A percentile compares a stretch with the other conserved stretches of the same genome.
These are phyloP conservation scores for Nomada fabriciana DNA, from an alignment of 2,888 invertebrate genomes.

Conservation along the genomic window DNA sequence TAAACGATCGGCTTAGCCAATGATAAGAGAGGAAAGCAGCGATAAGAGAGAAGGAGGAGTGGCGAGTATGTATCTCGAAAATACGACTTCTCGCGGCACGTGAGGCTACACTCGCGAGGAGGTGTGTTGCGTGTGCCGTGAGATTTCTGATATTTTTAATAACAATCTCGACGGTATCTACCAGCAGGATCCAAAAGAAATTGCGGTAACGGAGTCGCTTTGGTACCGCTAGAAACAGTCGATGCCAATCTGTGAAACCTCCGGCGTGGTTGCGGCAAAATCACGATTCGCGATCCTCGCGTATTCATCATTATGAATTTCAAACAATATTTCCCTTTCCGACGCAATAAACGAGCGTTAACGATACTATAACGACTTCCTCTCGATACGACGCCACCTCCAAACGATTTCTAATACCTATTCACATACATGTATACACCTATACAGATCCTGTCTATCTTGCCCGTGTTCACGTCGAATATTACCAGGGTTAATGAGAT, in stretches of 20 bases:
- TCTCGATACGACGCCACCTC: background rate
- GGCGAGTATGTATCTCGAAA: background rate
- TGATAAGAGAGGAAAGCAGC: conserved; percentile 42
- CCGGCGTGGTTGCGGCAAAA: conserved; percentile 59
- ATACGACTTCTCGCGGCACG: background rate
- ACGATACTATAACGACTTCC: conserved; percentile 14
- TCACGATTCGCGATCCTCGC: conserved; percentile 38
- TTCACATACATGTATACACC: background rate
- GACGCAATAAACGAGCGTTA: conserved; percentile 2
- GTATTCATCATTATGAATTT: conserved; percentile 34
- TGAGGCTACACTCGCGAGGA: background rate
- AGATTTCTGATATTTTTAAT: conserved; percentile 76
- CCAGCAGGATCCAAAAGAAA: conserved; percentile 69
- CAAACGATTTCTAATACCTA: conserved; percentile 20
- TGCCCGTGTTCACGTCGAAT: background rate
- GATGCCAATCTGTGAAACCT: conserved; percentile 74
- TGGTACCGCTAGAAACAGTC: conserved; percentile 74
- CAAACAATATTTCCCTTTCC: conserved; percentile 40
- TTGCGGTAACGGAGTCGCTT: conserved; percentile 75
- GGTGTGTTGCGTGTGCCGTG: conserved; percentile 48
- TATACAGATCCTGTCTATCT: background rate
- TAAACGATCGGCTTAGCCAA: conserved; percentile 34
- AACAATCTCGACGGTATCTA: conserved; percentile 71
- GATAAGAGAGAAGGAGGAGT: conserved; percentile 29
- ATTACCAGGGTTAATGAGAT: conserved; percentile 1